Percentiles rank a stretch among this genome's conserved stretches.
Conservation (phyloP, 2,797 vertebrate species). For the Coregonus sp. region DNA sequence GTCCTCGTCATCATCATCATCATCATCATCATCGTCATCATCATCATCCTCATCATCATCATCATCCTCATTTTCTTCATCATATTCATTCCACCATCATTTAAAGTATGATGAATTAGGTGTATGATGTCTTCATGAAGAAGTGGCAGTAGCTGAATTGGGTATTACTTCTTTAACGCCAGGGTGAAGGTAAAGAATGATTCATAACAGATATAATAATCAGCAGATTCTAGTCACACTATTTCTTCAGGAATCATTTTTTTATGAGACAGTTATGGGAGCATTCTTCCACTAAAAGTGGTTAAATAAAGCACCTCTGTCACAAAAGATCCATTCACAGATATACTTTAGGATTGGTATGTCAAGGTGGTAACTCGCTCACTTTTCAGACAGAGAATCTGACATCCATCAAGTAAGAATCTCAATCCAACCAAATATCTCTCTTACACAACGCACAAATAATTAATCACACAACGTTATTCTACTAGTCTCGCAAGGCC, state of each 20-base stretch:
- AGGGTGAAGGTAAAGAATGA: neutral
- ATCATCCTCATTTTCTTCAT: conserved; percentile 9
- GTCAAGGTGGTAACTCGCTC: neutral
- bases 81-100: conserved; percentile 2
- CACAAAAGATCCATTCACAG: neutral
- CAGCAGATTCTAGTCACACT: neutral
- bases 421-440: neutral
- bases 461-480: neutral
- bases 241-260: neutral
- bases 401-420: neutral
- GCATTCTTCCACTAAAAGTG: neutral
- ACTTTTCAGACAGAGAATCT: neutral
- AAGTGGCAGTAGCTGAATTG: neutral
- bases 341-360: neutral
- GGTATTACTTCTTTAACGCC: neutral
- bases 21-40: conserved; percentile 10
- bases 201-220: neutral
- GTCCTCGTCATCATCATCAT: too few relatives aligned
- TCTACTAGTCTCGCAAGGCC: neutral
- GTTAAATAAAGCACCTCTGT: neutral
- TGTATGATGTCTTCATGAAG: neutral
- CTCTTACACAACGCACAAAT: neutral
- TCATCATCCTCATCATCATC: conserved; percentile 4
- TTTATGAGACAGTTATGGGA: neutral
- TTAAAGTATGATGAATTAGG: neutral